phyloP scores from a whole-genome alignment of 1,140 invertebrate genomes.

The Paracyclopina nana region DNA sequence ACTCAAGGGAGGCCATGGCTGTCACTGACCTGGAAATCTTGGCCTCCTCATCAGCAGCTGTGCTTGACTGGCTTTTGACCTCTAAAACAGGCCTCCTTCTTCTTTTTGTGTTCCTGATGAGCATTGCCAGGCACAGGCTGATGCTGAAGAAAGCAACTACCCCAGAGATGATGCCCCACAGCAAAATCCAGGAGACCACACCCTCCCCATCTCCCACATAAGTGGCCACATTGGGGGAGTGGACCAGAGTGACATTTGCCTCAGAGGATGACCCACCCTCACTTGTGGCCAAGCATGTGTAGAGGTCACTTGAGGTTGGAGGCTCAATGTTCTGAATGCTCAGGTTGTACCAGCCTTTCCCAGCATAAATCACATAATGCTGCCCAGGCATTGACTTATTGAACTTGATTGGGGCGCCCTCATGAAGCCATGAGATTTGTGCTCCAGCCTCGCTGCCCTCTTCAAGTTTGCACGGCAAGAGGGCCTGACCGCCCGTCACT shows the following conservation, averaged over 20 bases:
- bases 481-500: slow-evolving; percentile 46
- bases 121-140: too few species aligned
- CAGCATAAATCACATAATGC: slow-evolving; percentile 22
- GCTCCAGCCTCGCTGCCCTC: not conserved
- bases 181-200: too few species aligned
- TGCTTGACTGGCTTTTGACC: too few species aligned
- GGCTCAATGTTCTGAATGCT: slow-evolving; percentile 44
- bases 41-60: too few species aligned
- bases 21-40: too few species aligned
- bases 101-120: too few species aligned
- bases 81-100: too few species aligned
- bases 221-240: slow-evolving; percentile 34
- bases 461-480: slow-evolving; percentile 47
- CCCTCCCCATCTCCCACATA: slow-evolving; percentile 6
- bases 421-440: not conserved
- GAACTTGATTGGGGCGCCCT: too few species aligned
- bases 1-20: too few species aligned
- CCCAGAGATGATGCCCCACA: too few species aligned
- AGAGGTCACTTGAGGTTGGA: slow-evolving; percentile 59
- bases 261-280: slow-evolving; percentile 44
- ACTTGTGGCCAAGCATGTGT: slow-evolving; percentile 54
- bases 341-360: slow-evolving; percentile 46
- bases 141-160: too few species aligned
- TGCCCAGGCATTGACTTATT: too few species aligned
- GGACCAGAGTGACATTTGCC: slow-evolving; percentile 42